Percentiles rank a stretch among this genome's conserved stretches.
phyloP scores from a whole-genome alignment of 2,888 invertebrate species.

The Phragmatobia fuliginosa region DNA sequence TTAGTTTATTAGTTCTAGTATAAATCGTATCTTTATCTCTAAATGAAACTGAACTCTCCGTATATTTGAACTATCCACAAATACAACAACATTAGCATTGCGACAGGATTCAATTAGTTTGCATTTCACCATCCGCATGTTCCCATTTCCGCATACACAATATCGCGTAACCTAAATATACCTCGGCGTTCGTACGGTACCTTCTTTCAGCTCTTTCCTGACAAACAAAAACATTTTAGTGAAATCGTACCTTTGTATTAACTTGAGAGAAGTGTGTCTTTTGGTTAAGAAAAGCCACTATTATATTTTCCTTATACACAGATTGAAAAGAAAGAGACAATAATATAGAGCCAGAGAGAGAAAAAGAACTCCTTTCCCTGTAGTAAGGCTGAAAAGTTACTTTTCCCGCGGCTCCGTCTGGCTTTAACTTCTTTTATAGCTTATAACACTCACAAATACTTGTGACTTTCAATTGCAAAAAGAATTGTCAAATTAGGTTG shows the following conservation, averaged over 20 bases:
- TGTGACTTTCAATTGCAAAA: no score
- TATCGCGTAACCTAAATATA: conserved; percentile 39
- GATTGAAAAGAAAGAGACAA: no score
- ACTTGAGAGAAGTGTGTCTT: conserved; percentile 19
- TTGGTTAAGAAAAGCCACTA: neutral
- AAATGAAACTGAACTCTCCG: no score
- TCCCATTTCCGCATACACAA: conserved; percentile 28
- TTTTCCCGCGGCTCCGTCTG: no score
- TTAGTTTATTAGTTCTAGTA: no score
- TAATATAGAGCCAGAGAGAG: no score
- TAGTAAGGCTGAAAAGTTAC: no score
- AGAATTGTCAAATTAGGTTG: no score
- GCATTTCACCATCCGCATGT: conserved; percentile 11
- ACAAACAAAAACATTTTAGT: conserved; percentile 15
- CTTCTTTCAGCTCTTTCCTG: neutral
- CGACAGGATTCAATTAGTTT: conserved; percentile 30
- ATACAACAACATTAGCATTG: neutral
- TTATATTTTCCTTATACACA: neutral
- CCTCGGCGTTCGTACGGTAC: conserved; percentile 23
- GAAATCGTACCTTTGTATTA: conserved; percentile 9
- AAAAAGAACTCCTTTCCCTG: no score
- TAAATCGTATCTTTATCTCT: no score
- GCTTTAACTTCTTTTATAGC: no score
- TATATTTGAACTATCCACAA: neutral
- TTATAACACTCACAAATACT: no score